Percentiles rank a stretch among this genome's conserved stretches.
Evolutionary conservation across 2,797 vertebrate genomes (phyloP).

Genomic region (Catamblyrhynchus diadema): DNA sequence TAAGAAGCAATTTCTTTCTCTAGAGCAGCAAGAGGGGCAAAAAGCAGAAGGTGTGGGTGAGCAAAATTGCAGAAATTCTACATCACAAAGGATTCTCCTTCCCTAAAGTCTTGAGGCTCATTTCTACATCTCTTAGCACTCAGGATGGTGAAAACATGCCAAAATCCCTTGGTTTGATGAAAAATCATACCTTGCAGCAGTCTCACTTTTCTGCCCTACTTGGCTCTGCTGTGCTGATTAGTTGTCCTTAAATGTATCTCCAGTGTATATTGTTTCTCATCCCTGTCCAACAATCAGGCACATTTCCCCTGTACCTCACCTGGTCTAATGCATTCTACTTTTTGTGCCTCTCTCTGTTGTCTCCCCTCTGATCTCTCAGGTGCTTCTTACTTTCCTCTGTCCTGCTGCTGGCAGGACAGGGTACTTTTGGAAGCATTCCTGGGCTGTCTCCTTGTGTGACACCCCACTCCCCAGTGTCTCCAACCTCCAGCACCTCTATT

Average conservation of each 20-base stretch:
- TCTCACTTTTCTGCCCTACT: not conserved
- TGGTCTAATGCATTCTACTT: not conserved
- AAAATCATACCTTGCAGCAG: not conserved
- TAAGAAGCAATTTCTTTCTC: not conserved
- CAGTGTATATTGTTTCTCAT: not conserved
- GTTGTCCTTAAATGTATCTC: not conserved
- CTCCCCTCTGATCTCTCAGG: not conserved
- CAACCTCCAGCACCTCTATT: not conserved
- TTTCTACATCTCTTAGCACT: not conserved
- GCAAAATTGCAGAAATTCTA: not conserved
- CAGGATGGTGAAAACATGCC: not conserved
- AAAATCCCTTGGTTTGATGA: not conserved
- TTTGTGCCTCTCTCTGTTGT: not conserved
- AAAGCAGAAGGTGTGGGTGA: not conserved
- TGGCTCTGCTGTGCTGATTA: not conserved
- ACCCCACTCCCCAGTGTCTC: accelerated
- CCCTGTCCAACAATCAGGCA: not conserved
- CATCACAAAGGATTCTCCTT: not conserved
- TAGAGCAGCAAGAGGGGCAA: not conserved
- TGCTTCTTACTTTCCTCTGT: not conserved
- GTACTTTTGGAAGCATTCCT: not conserved
- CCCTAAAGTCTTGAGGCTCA: not conserved
- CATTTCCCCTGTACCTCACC: not conserved
- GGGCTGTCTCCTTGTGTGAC: not conserved
- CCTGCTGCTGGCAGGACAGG: not conserved